Conservation (phyloP, 2,113 vertebrate genomes). For the Pelecanoides urinatrix region DNA sequence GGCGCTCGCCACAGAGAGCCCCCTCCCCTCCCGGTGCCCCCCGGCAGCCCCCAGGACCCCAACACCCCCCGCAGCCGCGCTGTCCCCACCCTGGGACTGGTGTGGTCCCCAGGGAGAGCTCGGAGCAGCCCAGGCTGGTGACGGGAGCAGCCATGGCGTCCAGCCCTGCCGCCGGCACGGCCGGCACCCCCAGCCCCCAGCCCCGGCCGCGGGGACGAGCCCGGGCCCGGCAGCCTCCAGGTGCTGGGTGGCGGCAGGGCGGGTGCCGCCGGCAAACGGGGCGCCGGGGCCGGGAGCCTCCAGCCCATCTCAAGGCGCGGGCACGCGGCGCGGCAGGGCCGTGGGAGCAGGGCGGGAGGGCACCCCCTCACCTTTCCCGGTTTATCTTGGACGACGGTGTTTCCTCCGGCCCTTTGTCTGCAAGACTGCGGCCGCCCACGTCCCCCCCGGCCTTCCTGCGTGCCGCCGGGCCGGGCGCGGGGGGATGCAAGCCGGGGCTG, state of each 20-base stretch:
- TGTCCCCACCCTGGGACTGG: neutral
- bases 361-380: neutral
- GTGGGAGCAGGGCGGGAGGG: neutral
- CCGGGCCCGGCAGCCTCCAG: accelerated
- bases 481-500: neutral
- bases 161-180: too few relatives aligned
- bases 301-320: neutral
- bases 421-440: neutral
- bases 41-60: neutral
- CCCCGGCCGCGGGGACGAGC: accelerated
- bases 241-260: neutral
- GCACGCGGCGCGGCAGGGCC: accelerated
- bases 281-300: accelerated
- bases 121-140: neutral
- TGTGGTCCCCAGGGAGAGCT: neutral
- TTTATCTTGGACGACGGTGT: neutral
- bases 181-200: neutral
- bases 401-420: conserved; percentile 12
- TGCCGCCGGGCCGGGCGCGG: neutral
- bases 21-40: accelerated
- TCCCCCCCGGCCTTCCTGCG: neutral
- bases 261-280: accelerated
- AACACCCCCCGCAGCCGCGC: too few relatives aligned
- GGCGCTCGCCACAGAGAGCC: neutral
- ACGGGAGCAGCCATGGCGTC: neutral